Evolutionary conservation across 2,797 vertebrate species (phyloP), one percentile per base, ranked within the genome.

Genomic region (Lagodon rhomboides): DNA sequence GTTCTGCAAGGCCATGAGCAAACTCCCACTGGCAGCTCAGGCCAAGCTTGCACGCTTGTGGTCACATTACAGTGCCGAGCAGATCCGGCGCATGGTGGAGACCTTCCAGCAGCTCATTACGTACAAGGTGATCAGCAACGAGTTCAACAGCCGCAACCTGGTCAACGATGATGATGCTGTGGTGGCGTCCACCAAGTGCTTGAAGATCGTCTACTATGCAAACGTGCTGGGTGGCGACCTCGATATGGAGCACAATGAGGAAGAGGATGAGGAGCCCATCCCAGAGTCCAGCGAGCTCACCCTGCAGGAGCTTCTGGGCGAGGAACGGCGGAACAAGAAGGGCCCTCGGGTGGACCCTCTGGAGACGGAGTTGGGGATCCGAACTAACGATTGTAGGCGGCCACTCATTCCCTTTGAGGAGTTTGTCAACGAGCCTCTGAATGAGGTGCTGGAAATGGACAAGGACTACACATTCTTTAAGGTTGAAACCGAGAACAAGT

Each of bases 381-480:
- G 98, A 92, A 97, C 97, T 60, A 97, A 97, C 46, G 98, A 99
- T 79, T 99, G 98, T 91, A 95, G 98, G 54, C 96, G 96, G 89
- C 98, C 98, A 44, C 97, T 99, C 79, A 95, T 99, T 76, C 95
- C 96, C 79, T 99, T 99, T 58, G 97, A 99, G 92, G 98, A 99
- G 88, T 99, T 99, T 89, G 95, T 99, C 90, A 99, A 99, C 34
- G 98, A 99, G 93, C 98, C 98, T 74, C 96, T 99, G 75, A 99
- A 99, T 61, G 98, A 99, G 80, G 98, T 99, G 85, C 94, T 99
- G 87, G 98, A 99, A 94, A 99, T 99, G 98, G 98, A 99, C 96
- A 99, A 99, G 92, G 98, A 99, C 94, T 99, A 99, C 85, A 99
- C 98, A 68, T 99, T 99, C 93, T 99, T 99, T 94, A 99, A 99